Evolutionary conservation across 2,888 invertebrate species (phyloP).

Genomic region (Antitype chi): DNA sequence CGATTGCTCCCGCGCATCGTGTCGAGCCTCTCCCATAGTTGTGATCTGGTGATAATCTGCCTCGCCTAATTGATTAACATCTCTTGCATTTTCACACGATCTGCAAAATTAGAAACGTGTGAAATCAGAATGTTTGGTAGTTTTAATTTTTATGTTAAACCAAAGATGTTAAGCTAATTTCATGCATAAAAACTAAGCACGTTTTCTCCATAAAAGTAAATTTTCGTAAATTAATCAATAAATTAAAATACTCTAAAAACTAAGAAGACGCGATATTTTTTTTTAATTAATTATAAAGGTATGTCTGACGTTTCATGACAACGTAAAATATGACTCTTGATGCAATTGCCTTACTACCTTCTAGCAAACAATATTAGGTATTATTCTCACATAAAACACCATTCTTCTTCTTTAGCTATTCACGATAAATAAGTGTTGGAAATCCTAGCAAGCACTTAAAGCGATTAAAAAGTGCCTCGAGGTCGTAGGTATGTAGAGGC

Average conservation of each 20-base stretch:
- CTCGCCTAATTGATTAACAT: conserved; percentile 76
- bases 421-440: conserved; percentile 82
- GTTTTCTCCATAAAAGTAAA: neutral
- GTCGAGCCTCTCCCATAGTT: conserved; percentile 78
- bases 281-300: neutral
- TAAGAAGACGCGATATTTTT: neutral
- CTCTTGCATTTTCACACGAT: conserved; percentile 71
- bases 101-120: conserved; percentile 18
- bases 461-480: conserved; percentile 85
- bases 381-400: conserved; percentile 74
- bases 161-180: neutral
- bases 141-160: too few relatives aligned
- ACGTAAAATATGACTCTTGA: conserved; percentile 47
- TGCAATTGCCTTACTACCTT: conserved; percentile 63
- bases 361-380: conserved; percentile 64
- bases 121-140: neutral
- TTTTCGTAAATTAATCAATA: neutral
- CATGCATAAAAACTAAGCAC: neutral
- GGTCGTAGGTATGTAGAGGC: conserved; percentile 71
- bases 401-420: conserved; percentile 83
- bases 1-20: conserved; percentile 80
- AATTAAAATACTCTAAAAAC: neutral
- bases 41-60: conserved; percentile 69
- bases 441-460: conserved; percentile 87
- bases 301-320: conserved; percentile 11